phyloP scores from a whole-genome alignment of 1,140 invertebrate species.

The Papilio glaucus region DNA sequence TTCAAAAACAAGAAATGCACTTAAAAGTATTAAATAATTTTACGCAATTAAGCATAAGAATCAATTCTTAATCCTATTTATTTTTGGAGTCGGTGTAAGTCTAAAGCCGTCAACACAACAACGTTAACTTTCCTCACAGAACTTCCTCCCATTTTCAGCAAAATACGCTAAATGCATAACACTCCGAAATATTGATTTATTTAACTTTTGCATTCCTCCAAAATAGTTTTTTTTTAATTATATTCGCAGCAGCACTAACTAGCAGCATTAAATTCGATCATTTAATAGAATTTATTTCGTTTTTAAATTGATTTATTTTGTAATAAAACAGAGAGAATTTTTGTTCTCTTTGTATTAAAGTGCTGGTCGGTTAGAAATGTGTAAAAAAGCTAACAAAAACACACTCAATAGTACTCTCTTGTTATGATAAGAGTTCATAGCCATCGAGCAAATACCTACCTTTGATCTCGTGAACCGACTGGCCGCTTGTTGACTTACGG shows the following conservation, averaged over 20 bases:
- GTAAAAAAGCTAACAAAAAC: slow-evolving; percentile 25
- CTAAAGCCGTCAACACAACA: background rate
- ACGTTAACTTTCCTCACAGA: background rate
- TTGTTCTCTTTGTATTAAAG: slow-evolving; percentile 9
- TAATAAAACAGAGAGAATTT: background rate
- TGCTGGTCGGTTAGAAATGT: slow-evolving; percentile 19
- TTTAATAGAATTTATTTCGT: background rate
- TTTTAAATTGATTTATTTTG: background rate
- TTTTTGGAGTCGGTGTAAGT: too few species aligned
- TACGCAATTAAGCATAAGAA: background rate
- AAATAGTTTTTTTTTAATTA: too few species aligned
- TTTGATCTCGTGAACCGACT: slow-evolving; percentile 31
- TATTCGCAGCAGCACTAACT: too few species aligned
- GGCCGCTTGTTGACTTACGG: slow-evolving; percentile 25
- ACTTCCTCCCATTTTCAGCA: too few species aligned
- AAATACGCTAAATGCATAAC: background rate
- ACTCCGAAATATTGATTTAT: background rate
- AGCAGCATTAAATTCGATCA: background rate
- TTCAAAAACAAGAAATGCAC: too few species aligned
- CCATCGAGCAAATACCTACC: slow-evolving; percentile 25
- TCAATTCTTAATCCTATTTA: too few species aligned
- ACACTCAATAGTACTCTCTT: slow-evolving; percentile 22
- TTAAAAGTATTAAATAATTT: background rate
- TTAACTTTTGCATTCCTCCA: too few species aligned
- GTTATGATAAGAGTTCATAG: slow-evolving; percentile 25